Conservation (phyloP, 2,888 invertebrate genomes). For the Chymomyza amoena region DNA sequence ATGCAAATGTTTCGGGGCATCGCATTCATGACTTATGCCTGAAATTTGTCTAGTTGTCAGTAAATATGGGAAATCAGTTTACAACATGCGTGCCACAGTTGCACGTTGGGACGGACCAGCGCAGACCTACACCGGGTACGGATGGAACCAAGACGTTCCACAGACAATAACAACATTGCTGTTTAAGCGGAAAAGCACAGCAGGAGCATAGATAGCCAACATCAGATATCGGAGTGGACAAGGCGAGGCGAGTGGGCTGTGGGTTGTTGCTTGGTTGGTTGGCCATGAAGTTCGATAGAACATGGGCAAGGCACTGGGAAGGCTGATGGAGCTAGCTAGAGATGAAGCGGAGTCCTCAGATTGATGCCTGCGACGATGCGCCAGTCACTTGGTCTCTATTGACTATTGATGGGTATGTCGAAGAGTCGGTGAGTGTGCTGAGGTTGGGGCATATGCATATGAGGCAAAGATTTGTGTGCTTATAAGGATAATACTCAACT, state of each 20-base stretch:
- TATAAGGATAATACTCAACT: conserved; percentile 67
- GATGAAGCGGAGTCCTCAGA: conserved; percentile 27
- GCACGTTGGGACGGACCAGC: conserved; percentile 11
- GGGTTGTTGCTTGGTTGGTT: no score
- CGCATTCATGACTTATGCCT: conserved; percentile 77
- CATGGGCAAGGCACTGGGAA: background rate
- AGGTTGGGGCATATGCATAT: conserved; percentile 48
- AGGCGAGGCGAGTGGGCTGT: background rate
- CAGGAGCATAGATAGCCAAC: conserved; percentile 76
- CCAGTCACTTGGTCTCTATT: conserved; percentile 47
- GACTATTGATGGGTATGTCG: conserved; percentile 60
- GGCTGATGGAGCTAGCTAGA: conserved; percentile 1
- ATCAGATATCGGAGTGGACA: conserved; percentile 71
- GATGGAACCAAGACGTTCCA: conserved; percentile 1
- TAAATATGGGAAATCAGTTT: conserved; percentile 79
- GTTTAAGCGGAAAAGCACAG: conserved; percentile 73
- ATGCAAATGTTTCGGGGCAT: conserved; percentile 69
- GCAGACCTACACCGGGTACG: conserved; percentile 10
- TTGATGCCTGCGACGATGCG: conserved; percentile 48
- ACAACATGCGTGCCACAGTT: conserved; percentile 71
- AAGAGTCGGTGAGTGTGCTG: conserved; percentile 33
- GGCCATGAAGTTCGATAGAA: background rate
- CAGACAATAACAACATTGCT: conserved; percentile 7
- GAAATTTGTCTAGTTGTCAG: conserved; percentile 79
- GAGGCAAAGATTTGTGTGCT: conserved; percentile 45